Conservation (phyloP, 2,113 vertebrate genomes). For the Arvicanthis niloticus region DNA sequence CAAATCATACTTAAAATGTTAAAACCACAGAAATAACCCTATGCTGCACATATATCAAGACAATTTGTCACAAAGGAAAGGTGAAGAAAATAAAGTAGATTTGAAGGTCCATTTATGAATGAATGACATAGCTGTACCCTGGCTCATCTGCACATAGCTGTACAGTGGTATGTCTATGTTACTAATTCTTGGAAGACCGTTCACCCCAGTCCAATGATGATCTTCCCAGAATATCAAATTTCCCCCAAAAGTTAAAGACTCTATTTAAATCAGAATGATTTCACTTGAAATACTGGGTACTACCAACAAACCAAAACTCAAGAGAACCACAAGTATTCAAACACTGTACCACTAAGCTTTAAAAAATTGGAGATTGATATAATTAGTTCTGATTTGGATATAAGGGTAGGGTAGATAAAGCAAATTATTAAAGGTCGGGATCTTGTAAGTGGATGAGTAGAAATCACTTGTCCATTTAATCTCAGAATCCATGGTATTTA, state of each 20-base stretch:
- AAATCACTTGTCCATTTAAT: neutral
- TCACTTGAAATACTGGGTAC: neutral
- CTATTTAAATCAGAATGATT: neutral
- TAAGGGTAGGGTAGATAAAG: neutral
- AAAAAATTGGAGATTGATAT: neutral
- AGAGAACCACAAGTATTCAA: neutral
- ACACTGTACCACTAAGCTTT: neutral
- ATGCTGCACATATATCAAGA: neutral
- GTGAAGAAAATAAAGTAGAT: neutral
- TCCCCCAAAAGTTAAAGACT: slow-evolving; percentile 26
- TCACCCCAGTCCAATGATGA: neutral
- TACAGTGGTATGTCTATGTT: neutral
- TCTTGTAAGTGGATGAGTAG: neutral
- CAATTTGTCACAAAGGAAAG: neutral
- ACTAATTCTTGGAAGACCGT: neutral
- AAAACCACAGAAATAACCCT: neutral
- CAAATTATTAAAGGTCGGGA: neutral
- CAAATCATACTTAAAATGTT: neutral
- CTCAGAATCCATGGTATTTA: neutral
- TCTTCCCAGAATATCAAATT: neutral
- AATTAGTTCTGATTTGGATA: neutral
- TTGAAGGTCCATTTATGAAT: neutral
- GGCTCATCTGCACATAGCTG: neutral
- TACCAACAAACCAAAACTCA: neutral
- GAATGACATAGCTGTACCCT: neutral